Base-by-base conservation (phyloP, 2,888 invertebrate species). In the Pollenia angustigena region DNA sequence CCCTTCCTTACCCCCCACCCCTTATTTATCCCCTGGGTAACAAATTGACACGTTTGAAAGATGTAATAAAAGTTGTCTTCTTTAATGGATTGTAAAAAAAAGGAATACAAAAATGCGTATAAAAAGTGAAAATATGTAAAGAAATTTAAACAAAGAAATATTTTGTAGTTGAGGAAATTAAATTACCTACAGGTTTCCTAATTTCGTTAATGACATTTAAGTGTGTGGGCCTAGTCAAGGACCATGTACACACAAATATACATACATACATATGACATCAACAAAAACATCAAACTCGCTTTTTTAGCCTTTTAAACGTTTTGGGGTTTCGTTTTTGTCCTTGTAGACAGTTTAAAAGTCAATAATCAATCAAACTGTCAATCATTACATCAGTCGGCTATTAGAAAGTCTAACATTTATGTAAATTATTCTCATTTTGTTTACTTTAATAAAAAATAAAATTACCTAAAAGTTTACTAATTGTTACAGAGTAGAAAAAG, bases 1-100 rank as follows among this genome's bases (percentile, higher is more conserved):
- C 32, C 32, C 32, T 0, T 32, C 3, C 32, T 11, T 42, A 18
- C 18, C 18, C 18, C 8, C 23, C 4, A n/a, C n/a, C 32, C 9
- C 16, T 60, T 60, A 58, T 83, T 60, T 72, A 58, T 83, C 66
- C 76, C 80, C 52, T 54, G 84, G 66, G 78, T 78, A 84, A 87
- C 81, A 72, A 87, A 81, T 87, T 87, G 87, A 81, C 84, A 84
- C 76, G 83, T 87, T 87, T 81, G 76, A 66, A 76, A 76, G 72
- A 76, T 81, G 84, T 84, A 81, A 84, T 87, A 87, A 87, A 86
- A 87, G 18, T 81, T 84, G 84, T 84, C 76, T 72, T 84, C 71
- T 66, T 81, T 87, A 87, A 87, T 87, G 87, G 87, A 78, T 84
- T 87, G 76, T 87, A 84, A 84, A 86, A 81, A 66, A 68, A 69